phyloP scores from a whole-genome alignment of 2,888 invertebrate species.

The Ctenicera cuprea region DNA sequence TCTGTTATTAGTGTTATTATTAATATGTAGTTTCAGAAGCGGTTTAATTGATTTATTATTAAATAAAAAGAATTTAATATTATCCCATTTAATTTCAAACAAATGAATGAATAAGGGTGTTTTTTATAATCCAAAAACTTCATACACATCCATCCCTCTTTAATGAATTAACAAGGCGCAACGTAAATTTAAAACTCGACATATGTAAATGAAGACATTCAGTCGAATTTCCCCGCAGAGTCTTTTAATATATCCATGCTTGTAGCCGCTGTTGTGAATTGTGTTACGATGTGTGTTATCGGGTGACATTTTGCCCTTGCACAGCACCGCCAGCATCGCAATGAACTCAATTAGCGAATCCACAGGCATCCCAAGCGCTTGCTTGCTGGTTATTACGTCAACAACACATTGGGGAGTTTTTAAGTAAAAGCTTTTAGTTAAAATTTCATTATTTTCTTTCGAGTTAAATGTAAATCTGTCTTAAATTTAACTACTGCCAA shows the following conservation, averaged over 20 bases:
- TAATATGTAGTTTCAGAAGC: no score
- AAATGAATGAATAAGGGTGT: neutral
- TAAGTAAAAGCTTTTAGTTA: slow-evolving; percentile 36
- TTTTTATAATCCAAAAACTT: neutral
- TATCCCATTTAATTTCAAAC: no score
- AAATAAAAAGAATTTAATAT: no score
- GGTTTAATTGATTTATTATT: no score
- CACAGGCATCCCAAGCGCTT: slow-evolving; percentile 29
- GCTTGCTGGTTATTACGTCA: slow-evolving; percentile 34
- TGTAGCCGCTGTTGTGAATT: slow-evolving; percentile 8
- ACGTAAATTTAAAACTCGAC: neutral
- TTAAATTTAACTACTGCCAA: neutral
- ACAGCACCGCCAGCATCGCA: slow-evolving; percentile 17
- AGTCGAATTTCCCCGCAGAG: slow-evolving; percentile 5
- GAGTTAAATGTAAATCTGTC: slow-evolving; percentile 13
- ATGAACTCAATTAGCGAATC: slow-evolving; percentile 42
- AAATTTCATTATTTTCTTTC: slow-evolving; percentile 27
- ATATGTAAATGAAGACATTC: slow-evolving; percentile 20
- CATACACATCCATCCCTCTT: neutral
- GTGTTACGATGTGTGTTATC: slow-evolving; percentile 13
- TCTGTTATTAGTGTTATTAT: no score
- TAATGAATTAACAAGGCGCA: neutral
- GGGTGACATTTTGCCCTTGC: slow-evolving; percentile 6
- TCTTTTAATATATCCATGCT: slow-evolving; percentile 9
- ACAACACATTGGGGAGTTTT: slow-evolving; percentile 36